These are phyloP conservation scores for Trichonephila clavata DNA, from an alignment of 1,140 invertebrate species.

Conservation along the genomic window DNA sequence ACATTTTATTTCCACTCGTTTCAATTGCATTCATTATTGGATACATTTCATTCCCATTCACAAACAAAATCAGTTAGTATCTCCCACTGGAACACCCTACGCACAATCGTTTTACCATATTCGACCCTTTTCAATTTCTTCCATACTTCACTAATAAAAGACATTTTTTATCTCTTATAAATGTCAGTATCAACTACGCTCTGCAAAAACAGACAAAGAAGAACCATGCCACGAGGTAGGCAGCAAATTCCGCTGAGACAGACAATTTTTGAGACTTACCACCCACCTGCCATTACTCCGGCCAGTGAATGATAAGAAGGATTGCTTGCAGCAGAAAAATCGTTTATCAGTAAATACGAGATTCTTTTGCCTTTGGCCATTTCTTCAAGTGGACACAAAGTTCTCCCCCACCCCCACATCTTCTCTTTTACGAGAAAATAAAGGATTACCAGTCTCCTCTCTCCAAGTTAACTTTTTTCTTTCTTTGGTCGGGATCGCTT, in stretches of 20 bases:
- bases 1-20: no score
- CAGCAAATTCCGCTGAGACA: conserved; percentile 21
- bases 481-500: background rate
- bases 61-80: no score
- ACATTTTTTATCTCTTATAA: conserved; percentile 24
- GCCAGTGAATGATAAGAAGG: conserved; percentile 23
- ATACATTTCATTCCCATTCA: no score
- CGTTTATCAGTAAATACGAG: conserved; percentile 61
- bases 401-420: background rate
- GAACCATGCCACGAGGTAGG: background rate
- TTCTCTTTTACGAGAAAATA: background rate
- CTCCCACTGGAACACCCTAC: no score
- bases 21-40: no score
- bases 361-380: conserved; percentile 20
- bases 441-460: background rate
- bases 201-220: background rate
- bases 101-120: no score
- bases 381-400: conserved; percentile 57
- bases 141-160: conserved; percentile 4
- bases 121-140: background rate
- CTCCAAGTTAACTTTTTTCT: background rate
- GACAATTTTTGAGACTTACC: conserved; percentile 54
- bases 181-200: background rate
- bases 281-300: background rate
- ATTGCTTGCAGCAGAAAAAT: conserved; percentile 47